phyloP scores from a whole-genome alignment of 2,113 vertebrate genomes.

The Hippocampus zosterae region DNA sequence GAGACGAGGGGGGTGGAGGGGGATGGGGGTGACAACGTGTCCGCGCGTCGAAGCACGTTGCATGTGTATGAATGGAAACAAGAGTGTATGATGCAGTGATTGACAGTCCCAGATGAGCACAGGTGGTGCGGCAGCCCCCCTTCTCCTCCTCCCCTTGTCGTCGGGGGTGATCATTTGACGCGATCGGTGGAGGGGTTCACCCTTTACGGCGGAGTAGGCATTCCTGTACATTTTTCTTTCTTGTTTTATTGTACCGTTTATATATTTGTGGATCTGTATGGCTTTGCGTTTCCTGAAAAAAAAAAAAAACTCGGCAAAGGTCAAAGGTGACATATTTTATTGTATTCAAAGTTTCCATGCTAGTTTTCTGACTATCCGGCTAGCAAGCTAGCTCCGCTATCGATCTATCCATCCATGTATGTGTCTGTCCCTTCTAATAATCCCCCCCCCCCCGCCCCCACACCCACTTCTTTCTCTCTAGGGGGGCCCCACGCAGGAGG shows the following conservation, averaged over 20 bases:
- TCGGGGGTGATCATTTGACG: conserved; percentile 25
- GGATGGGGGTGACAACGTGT: neutral
- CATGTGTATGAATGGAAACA: too few relatives aligned
- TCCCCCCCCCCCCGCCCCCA: too few relatives aligned
- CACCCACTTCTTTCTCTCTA: conserved; percentile 32
- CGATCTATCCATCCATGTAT: too few relatives aligned
- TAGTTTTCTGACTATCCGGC: too few relatives aligned
- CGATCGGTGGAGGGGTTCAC: conserved; percentile 62
- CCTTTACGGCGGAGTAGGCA: conserved; percentile 52
- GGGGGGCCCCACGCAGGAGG: conserved; percentile 73
- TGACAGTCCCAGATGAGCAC: conserved; percentile 67
- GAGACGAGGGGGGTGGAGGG: conserved; percentile 25
- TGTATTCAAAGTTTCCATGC: too few relatives aligned
- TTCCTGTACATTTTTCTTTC: too few relatives aligned
- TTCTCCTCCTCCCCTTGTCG: neutral
- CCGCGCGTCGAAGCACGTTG: neutral
- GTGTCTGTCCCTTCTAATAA: neutral
- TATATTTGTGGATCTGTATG: too few relatives aligned
- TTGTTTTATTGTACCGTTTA: too few relatives aligned
- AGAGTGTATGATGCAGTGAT: conserved; percentile 11
- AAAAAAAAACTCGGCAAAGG: too few relatives aligned
- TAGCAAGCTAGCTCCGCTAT: too few relatives aligned
- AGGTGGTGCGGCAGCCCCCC: conserved; percentile 46
- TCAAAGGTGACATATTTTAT: too few relatives aligned
- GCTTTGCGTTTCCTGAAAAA: too few relatives aligned